Percentiles rank a stretch among this genome's conserved stretches.
Evolutionary conservation across 1,140 invertebrate genomes (phyloP).

Genomic region (Trialeurodes vaporariorum): DNA sequence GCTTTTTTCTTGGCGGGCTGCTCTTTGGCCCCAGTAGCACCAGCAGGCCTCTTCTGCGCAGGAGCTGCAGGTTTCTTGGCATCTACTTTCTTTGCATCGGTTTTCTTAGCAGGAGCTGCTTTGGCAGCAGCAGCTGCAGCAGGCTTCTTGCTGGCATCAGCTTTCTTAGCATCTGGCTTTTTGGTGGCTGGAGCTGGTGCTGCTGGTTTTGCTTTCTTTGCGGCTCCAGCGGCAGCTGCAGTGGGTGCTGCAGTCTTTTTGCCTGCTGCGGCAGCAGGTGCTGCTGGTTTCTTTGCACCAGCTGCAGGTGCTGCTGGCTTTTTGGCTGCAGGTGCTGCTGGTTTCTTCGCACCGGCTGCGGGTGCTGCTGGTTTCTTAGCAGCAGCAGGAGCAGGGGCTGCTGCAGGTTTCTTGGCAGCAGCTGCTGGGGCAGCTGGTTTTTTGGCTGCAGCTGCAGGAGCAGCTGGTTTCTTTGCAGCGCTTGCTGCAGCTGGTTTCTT

Average conservation of each 20-base stretch:
- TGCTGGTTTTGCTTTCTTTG: slow-evolving; percentile 17
- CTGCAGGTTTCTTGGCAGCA: slow-evolving; percentile 11
- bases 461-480: neutral
- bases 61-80: slow-evolving; percentile 9
- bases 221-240: slow-evolving; percentile 12
- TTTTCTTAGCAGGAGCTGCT: slow-evolving; percentile 11
- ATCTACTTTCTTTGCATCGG: neutral
- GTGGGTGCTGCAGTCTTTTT: slow-evolving; percentile 18
- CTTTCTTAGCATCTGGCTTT: neutral
- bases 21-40: slow-evolving; percentile 8
- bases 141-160: neutral
- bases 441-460: slow-evolving; percentile 15
- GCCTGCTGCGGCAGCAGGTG: slow-evolving; percentile 12
- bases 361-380: slow-evolving; percentile 5
- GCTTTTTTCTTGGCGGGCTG: slow-evolving; percentile 1
- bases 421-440: slow-evolving; percentile 13
- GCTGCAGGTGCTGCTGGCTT: slow-evolving; percentile 14
- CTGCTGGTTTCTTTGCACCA: slow-evolving; percentile 4
- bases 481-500: slow-evolving; percentile 4
- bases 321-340: slow-evolving; percentile 12
- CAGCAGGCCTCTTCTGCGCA: slow-evolving; percentile 20
- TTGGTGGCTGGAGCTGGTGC: slow-evolving; percentile 15
- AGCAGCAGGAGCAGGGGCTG: slow-evolving; percentile 1
- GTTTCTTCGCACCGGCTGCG: slow-evolving; percentile 13
- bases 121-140: slow-evolving; percentile 16